Evolutionary conservation across 2,113 vertebrate species (phyloP).

Genomic region (Pomatostomus ruficeps): DNA sequence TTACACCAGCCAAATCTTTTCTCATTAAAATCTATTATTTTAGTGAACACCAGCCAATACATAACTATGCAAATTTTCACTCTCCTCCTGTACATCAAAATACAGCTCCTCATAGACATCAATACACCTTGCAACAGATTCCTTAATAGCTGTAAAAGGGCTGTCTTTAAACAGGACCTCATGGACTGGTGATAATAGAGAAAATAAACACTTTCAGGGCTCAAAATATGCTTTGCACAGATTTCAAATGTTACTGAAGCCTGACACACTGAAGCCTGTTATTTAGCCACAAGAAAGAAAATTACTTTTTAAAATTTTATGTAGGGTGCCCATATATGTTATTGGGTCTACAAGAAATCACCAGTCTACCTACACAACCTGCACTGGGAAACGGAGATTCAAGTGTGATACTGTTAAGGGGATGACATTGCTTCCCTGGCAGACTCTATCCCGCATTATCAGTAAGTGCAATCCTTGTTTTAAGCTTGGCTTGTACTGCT

Average conservation of each 20-base stretch:
- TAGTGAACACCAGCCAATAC: neutral
- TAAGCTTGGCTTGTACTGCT: neutral
- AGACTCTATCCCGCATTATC: neutral
- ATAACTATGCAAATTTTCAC: neutral
- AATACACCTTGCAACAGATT: neutral
- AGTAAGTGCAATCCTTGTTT: neutral
- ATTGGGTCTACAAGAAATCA: neutral
- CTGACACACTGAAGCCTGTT: neutral
- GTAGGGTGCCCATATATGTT: neutral
- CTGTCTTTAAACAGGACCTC: neutral
- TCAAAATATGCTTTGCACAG: neutral
- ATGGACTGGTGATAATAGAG: neutral
- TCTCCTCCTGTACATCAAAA: neutral
- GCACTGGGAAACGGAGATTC: neutral
- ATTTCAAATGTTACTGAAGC: neutral
- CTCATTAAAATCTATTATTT: neutral
- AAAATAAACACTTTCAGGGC: neutral
- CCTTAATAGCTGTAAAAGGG: neutral
- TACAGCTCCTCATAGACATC: neutral
- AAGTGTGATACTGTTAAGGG: neutral
- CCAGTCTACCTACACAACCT: neutral
- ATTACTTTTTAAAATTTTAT: rapidly evolving
- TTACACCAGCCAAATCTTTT: neutral
- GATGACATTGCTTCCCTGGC: neutral
- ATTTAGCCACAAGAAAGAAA: neutral